Conservation (phyloP, 23 tunicate species). For the Phallusia fumigata region DNA sequence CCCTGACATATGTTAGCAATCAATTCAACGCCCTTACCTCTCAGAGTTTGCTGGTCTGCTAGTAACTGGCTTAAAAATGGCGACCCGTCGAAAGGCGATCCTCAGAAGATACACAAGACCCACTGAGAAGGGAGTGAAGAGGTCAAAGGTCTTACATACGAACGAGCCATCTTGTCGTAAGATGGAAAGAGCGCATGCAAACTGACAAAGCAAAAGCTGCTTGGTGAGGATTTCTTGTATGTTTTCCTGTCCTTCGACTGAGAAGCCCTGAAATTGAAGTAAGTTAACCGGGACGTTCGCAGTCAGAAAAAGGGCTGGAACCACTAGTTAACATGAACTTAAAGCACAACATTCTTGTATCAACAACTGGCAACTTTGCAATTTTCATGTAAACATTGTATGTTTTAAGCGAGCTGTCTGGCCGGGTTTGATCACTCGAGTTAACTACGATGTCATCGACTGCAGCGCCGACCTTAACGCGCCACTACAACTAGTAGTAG, state of each 20-base stretch:
- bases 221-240: constrained; percentile 90
- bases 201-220: constrained; percentile 85
- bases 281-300: no score
- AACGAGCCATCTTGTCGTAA: constrained; percentile 64
- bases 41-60: constrained; percentile 96
- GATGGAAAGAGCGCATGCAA: constrained; percentile 66
- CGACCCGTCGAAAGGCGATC: constrained; percentile 69
- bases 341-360: no score
- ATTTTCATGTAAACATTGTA: no score
- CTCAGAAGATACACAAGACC: constrained; percentile 79
- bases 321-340: no score
- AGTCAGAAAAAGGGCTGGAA: no score
- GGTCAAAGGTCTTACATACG: constrained; percentile 86
- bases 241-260: constrained; percentile 95
- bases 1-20: no score
- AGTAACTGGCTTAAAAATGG: constrained; percentile 82
- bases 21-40: constrained; percentile 61
- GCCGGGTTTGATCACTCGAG: no score
- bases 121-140: constrained; percentile 84
- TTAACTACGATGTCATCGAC: no score
- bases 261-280: constrained; percentile 85
- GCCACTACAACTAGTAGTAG: no score
- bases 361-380: no score
- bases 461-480: no score
- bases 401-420: no score